These are phyloP conservation scores for Gymnorhina tibicen DNA, from an alignment of 2,113 vertebrate species.

Conservation along the genomic window DNA sequence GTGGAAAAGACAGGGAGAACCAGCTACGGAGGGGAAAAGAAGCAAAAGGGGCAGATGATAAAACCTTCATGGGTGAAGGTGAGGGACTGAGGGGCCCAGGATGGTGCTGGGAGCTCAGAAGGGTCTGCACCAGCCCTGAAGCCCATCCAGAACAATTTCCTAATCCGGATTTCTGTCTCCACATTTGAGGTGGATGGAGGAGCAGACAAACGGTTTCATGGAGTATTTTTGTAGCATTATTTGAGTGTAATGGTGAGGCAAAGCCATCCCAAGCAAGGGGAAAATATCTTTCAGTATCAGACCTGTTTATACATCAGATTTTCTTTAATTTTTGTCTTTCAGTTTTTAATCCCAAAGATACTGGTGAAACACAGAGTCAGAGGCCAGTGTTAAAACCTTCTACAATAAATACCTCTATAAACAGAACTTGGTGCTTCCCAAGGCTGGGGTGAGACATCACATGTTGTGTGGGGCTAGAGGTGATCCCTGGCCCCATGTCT, in stretches of 20 bases:
- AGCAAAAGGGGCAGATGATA: background rate
- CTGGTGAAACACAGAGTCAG: background rate
- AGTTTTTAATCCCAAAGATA: background rate
- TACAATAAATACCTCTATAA: accelerated
- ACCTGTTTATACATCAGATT: background rate
- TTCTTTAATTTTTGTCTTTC: background rate
- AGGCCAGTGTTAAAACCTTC: background rate
- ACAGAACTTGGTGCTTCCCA: background rate
- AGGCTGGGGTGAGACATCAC: background rate
- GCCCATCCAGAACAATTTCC: background rate
- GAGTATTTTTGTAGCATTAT: background rate
- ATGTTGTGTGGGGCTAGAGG: background rate
- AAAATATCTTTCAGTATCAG: background rate
- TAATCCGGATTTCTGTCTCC: background rate
- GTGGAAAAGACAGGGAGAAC: background rate
- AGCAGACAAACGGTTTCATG: background rate
- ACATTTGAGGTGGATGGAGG: accelerated
- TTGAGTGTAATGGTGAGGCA: background rate
- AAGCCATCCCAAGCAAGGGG: background rate
- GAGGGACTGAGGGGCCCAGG: background rate
- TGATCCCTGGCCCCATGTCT: background rate
- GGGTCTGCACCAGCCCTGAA: background rate
- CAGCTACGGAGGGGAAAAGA: background rate
- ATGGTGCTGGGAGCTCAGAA: background rate
- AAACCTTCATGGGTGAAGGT: background rate